Conservation (phyloP, 2,888 invertebrate genomes). For the Limnephilus auricula region DNA sequence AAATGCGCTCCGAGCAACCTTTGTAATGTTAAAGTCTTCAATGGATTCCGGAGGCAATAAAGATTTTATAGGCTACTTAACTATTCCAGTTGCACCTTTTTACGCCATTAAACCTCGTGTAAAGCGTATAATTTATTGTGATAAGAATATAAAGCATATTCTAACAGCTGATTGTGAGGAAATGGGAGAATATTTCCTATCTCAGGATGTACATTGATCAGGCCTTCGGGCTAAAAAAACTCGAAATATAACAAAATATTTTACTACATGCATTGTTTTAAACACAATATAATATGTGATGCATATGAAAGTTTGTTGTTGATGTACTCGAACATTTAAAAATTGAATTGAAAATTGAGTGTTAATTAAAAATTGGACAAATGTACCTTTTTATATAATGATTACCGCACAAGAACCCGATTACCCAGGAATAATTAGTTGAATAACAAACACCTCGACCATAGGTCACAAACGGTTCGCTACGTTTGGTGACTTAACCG, state of each 20-base stretch:
- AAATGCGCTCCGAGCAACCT: background rate
- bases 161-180: background rate
- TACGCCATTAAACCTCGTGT: background rate
- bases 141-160: background rate
- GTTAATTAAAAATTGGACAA: background rate
- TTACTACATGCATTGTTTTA: background rate
- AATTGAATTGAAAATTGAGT: background rate
- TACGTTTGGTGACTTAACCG: too few relatives aligned
- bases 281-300: background rate
- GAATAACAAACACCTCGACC: too few relatives aligned
- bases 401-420: too few relatives aligned
- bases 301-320: background rate
- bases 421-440: too few relatives aligned
- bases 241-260: background rate
- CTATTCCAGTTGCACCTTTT: conserved; percentile 26
- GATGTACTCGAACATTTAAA: background rate
- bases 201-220: background rate
- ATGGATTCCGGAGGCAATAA: conserved; percentile 30
- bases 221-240: background rate
- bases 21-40: background rate
- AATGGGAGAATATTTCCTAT: background rate
- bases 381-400: background rate
- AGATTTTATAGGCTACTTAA: conserved; percentile 10
- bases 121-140: conserved; percentile 11
- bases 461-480: too few relatives aligned